Base-by-base conservation (phyloP, 2,888 invertebrate species). In the Rhingia rostrata region DNA sequence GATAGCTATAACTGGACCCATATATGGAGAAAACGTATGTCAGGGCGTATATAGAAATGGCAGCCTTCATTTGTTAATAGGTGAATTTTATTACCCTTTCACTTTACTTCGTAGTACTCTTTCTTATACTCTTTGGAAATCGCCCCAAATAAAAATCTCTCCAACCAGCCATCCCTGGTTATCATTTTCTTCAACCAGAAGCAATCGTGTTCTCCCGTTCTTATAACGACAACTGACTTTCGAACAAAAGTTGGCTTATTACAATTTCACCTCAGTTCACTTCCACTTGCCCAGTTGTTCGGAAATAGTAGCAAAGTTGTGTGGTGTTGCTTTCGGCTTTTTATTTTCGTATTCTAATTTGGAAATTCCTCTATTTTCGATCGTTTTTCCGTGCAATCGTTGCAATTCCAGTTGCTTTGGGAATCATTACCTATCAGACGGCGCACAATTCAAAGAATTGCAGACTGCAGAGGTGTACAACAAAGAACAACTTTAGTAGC, bases 191-290 rank as follows among this genome's bases (percentile, higher is more conserved):
- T 43, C 0, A 72, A 61, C 43, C 51, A 43, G n/a, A 60, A 43
- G 14, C 61, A 63, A 70, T 61, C 43, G 35, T n/a, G 43, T 63
- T 22, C 30, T 54, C 73, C 54, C 63, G 32, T 54, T 56, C 73
- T 33, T 54, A 56, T 39, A 41, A 6, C 41, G 10, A 41, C 41
- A 41, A 41, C 10, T 22, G 22, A 6, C 9, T 9, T 41, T 6
- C 9, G 10, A 9, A 10, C 9, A 41, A 4, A 41, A 10, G 41
- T 9, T 10, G n/a, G 53, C 41, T 32, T 39, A 10, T 10, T 35
- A 49, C 39, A 9, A 12, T 12, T 37, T 32, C 33, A 33, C 66
- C 66, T 43, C 35, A 4, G 7, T 45, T 41, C 33, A 14, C 33
- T 9, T 33, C 45, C 43, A 60, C 32, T 41, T 14, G 30, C 41